phyloP scores from a whole-genome alignment of 2,113 vertebrate species.

The Ginglymostoma cirratum region DNA sequence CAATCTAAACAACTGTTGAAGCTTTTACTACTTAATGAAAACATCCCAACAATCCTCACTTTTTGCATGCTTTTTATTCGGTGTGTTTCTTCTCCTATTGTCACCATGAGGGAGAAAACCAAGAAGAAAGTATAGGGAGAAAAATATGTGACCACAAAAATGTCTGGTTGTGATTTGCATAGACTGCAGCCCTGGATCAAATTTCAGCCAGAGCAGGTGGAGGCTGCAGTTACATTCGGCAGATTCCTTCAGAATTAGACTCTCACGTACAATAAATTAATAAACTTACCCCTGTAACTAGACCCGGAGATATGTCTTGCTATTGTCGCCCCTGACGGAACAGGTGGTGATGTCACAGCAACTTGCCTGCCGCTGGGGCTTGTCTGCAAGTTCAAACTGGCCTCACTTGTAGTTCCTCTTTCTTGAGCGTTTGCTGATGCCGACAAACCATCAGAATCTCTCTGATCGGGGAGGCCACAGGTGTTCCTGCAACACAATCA shows the following conservation, averaged over 20 bases:
- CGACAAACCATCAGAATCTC: background rate
- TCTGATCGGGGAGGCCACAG: background rate
- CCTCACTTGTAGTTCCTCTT: background rate
- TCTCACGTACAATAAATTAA: background rate
- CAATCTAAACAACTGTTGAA: background rate
- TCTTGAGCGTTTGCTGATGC: background rate
- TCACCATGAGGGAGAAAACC: background rate
- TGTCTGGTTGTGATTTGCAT: background rate
- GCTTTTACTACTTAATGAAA: background rate
- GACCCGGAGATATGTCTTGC: background rate
- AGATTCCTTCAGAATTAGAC: background rate
- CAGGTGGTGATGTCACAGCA: background rate
- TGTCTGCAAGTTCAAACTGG: background rate
- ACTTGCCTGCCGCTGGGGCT: background rate
- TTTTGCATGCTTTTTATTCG: background rate
- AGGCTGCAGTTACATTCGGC: background rate
- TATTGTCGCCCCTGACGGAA: background rate
- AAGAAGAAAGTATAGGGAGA: background rate
- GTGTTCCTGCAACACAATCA: background rate
- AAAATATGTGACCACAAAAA: background rate
- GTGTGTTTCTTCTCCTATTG: background rate
- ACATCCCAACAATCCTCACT: conserved; percentile 5
- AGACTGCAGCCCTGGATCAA: background rate
- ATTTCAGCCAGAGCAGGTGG: background rate
- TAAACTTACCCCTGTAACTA: conserved; percentile 23